phyloP scores from a whole-genome alignment of 2,797 vertebrate genomes.

The Catamblyrhynchus diadema region DNA sequence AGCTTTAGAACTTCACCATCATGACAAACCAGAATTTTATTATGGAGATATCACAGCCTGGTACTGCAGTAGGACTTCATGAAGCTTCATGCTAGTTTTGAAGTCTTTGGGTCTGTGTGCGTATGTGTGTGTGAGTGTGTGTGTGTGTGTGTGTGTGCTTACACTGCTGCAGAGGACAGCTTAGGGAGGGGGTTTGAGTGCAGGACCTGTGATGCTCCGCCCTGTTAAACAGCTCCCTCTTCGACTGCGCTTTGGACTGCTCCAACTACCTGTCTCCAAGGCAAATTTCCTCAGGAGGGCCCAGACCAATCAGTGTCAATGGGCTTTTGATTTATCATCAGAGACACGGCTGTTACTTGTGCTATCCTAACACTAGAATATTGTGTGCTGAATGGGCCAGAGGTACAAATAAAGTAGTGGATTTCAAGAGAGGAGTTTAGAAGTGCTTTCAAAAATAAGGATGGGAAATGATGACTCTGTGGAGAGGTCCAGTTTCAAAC shows the following conservation, averaged over 20 bases:
- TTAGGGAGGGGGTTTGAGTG: neutral
- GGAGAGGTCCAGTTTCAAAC: neutral
- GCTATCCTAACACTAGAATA: neutral
- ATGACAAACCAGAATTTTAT: neutral
- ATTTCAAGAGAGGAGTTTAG: neutral
- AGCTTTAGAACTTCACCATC: neutral
- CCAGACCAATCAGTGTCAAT: neutral
- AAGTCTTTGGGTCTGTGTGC: neutral
- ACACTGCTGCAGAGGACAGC: neutral
- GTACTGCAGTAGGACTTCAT: neutral
- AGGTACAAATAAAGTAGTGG: neutral
- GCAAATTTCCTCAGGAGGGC: neutral
- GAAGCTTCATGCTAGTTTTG: neutral
- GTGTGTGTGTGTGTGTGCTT: accelerated
- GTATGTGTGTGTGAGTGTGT: accelerated
- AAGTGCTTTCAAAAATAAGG: neutral
- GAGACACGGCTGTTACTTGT: neutral
- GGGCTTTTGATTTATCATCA: neutral
- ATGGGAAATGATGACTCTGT: neutral
- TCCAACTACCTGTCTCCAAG: neutral
- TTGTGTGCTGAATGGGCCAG: neutral
- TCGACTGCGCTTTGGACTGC: neutral
- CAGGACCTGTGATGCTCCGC: neutral
- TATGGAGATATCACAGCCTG: neutral
- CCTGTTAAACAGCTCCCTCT: accelerated